Conservation (phyloP, 2,888 invertebrate genomes). For the Tachina lurida region DNA sequence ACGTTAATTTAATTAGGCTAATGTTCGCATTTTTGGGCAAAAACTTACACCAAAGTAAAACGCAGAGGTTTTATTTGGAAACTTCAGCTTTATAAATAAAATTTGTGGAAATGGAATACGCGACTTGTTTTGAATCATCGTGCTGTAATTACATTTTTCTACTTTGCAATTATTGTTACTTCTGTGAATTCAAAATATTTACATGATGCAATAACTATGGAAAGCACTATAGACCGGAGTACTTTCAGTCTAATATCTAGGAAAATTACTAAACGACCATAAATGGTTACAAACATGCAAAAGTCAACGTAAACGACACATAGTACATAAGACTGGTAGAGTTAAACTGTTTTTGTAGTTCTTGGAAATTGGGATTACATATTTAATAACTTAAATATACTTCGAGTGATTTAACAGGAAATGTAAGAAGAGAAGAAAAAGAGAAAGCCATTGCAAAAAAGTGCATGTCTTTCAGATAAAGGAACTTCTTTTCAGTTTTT, state of each 20-base stretch:
- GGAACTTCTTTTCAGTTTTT: not conserved
- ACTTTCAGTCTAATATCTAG: not conserved
- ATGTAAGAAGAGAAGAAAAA: not conserved
- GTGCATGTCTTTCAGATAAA: not conserved
- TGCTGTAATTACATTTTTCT: too few relatives aligned
- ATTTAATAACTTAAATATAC: constrained; percentile 6
- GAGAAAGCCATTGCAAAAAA: not conserved
- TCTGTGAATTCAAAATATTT: too few relatives aligned
- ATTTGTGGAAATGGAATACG: too few relatives aligned
- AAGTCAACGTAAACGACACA: constrained; percentile 37
- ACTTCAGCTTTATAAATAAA: too few relatives aligned
- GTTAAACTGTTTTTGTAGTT: constrained; percentile 23
- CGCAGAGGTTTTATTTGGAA: too few relatives aligned
- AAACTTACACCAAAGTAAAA: too few relatives aligned
- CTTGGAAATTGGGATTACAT: constrained; percentile 21
- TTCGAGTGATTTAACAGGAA: constrained; percentile 24
- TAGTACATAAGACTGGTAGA: not conserved
- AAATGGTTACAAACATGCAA: constrained; percentile 57
- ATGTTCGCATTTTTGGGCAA: too few relatives aligned
- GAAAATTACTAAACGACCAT: constrained; percentile 7
- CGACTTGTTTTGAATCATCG: too few relatives aligned
- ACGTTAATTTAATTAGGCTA: too few relatives aligned
- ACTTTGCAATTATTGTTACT: too few relatives aligned
- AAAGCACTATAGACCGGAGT: too few relatives aligned
- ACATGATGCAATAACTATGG: too few relatives aligned